Conservation (phyloP, 2,113 vertebrate genomes). For the Percina caprodes region DNA sequence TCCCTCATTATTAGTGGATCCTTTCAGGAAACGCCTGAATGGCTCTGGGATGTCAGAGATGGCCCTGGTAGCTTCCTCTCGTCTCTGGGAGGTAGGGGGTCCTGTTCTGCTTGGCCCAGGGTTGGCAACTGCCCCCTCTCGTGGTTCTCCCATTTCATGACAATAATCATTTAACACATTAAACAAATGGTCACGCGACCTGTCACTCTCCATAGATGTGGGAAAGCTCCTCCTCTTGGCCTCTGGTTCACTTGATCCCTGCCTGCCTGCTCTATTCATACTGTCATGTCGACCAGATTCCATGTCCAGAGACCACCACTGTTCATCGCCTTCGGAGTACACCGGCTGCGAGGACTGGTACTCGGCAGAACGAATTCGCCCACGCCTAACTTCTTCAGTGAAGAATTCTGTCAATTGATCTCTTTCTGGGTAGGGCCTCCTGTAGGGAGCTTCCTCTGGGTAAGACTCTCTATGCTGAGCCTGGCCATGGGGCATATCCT, state of each 20-base stretch:
- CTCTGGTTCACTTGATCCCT: conserved; percentile 53
- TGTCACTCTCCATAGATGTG: conserved; percentile 1
- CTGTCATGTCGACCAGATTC: conserved; percentile 17
- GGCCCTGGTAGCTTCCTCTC: conserved; percentile 31
- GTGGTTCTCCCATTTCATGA: conserved; percentile 14
- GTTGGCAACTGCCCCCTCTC: neutral
- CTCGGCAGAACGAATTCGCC: conserved; percentile 6
- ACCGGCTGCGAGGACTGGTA: neutral
- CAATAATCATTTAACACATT: conserved; percentile 50
- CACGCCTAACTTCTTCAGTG: conserved; percentile 52
- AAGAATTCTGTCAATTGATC: conserved; percentile 66
- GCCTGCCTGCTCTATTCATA: conserved; percentile 33
- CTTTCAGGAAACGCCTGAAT: conserved; percentile 75
- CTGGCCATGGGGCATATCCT: conserved; percentile 16
- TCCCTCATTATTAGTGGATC: conserved; percentile 8
- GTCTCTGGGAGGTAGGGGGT: conserved; percentile 28
- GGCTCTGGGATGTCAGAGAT: conserved; percentile 75
- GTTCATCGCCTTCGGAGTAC: conserved; percentile 30
- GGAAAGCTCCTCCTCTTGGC: conserved; percentile 41
- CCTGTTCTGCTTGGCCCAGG: conserved; percentile 17
- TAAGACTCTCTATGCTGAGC: conserved; percentile 22
- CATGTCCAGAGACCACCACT: conserved; percentile 39
- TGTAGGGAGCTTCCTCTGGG: conserved; percentile 34
- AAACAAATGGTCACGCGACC: conserved; percentile 21
- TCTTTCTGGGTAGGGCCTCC: conserved; percentile 43